Percentiles rank a stretch among this genome's conserved stretches.
These are phyloP conservation scores for Corythornis cristatus DNA, from an alignment of 2,113 vertebrate genomes.

Conservation along the genomic window DNA sequence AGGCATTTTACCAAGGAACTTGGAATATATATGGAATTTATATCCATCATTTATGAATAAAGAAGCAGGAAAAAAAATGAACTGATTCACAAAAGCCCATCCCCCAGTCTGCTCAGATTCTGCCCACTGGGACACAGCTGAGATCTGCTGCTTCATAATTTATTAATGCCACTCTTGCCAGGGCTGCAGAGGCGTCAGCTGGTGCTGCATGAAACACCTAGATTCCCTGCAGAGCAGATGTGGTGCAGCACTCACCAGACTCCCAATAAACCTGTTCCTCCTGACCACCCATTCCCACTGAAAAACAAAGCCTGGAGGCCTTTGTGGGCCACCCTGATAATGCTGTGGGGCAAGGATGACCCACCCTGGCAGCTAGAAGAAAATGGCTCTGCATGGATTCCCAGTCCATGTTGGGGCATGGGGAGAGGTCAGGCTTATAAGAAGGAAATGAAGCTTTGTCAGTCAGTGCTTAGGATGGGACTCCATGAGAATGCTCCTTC, in stretches of 20 bases:
- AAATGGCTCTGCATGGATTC: neutral
- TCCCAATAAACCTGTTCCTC: neutral
- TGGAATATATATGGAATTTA: neutral
- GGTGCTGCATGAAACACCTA: rapidly evolving
- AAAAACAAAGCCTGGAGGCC: neutral
- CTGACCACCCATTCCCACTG: neutral
- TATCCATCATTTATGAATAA: neutral
- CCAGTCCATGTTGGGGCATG: too few relatives aligned
- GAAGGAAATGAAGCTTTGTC: neutral
- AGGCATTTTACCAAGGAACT: neutral
- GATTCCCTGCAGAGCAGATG: neutral
- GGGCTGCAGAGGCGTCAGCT: neutral
- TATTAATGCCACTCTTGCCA: neutral
- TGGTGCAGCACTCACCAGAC: neutral
- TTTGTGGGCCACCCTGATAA: neutral
- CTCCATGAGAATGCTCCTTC: too few relatives aligned
- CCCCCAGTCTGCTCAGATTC: neutral
- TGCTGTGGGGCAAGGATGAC: neutral
- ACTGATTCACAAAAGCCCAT: neutral
- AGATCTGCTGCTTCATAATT: neutral
- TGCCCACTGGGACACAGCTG: neutral
- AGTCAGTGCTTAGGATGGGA: neutral
- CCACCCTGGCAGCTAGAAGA: neutral
- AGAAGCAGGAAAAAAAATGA: neutral
- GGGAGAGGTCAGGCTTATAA: neutral